Evolutionary conservation across 1,140 invertebrate species (phyloP).

Genomic region (Chrysomallon squamiferum): DNA sequence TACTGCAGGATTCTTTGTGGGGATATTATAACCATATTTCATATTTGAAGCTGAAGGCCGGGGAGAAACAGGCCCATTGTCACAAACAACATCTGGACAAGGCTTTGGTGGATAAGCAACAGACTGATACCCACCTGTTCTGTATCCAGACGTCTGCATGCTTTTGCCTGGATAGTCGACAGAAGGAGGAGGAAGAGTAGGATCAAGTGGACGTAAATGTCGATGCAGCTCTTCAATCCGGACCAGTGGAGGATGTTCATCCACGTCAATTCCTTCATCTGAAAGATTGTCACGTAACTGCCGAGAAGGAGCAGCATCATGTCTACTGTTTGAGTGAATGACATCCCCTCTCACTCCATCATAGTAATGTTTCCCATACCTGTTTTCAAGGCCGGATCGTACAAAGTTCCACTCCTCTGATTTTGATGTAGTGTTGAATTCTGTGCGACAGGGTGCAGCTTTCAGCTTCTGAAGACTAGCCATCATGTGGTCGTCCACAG

Average conservation of each 20-base stretch:
- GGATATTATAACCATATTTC: no score
- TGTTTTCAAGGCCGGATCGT: neutral
- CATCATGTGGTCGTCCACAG: neutral
- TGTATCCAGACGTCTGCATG: no score
- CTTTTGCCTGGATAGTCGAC: no score
- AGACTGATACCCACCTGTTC: no score
- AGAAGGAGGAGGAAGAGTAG: no score
- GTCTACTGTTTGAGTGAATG: neutral
- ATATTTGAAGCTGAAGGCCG: no score
- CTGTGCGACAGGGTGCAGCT: neutral
- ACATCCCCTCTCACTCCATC: constrained; percentile 1
- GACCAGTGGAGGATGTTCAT: neutral
- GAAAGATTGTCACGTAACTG: neutral
- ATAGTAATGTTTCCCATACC: neutral
- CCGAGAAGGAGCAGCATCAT: neutral
- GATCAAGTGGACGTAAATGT: no score
- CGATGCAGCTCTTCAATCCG: neutral
- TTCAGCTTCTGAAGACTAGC: neutral
- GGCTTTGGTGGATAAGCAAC: no score
- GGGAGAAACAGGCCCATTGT: no score
- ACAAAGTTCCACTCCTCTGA: neutral
- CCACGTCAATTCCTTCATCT: constrained; percentile 1
- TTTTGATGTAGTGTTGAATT: neutral
- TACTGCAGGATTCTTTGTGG: no score
- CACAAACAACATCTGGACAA: no score